Conservation (phyloP, 2,888 invertebrate species). For the Monochamus alternatus region DNA sequence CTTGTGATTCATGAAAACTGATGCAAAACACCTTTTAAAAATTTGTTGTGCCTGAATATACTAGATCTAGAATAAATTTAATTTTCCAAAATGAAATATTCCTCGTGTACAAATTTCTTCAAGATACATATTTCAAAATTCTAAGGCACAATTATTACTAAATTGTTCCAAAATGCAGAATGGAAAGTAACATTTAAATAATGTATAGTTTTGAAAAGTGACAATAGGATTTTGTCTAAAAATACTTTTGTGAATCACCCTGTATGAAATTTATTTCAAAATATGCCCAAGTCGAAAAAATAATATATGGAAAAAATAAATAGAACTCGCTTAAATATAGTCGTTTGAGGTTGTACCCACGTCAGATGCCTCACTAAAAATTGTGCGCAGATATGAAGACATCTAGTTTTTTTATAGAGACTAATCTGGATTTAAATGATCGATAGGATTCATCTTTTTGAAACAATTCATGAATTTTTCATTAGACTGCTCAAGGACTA, state of each 20-base stretch:
- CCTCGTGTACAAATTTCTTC: neutral
- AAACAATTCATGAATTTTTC: neutral
- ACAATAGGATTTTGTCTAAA: neutral
- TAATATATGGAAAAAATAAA: no score
- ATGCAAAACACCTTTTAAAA: neutral
- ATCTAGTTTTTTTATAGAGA: no score
- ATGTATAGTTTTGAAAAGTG: no score
- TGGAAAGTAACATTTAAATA: no score
- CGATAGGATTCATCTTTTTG: no score
- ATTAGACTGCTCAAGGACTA: slow-evolving; percentile 1
- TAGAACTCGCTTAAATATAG: no score
- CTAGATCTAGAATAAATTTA: no score
- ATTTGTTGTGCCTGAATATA: neutral
- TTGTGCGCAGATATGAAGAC: no score
- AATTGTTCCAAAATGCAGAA: neutral
- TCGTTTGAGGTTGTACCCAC: no score
- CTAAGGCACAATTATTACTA: neutral
- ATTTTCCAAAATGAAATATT: neutral
- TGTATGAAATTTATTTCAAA: neutral
- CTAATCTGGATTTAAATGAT: no score
- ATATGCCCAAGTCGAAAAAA: no score
- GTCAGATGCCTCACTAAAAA: no score
- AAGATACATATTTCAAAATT: neutral
- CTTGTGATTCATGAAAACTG: neutral
- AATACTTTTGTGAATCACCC: neutral